Percentiles rank a stretch among this genome's conserved stretches.
These are phyloP conservation scores for Halcyon chelicuti DNA, from an alignment of 2,797 vertebrate species.

Conservation along the genomic window DNA sequence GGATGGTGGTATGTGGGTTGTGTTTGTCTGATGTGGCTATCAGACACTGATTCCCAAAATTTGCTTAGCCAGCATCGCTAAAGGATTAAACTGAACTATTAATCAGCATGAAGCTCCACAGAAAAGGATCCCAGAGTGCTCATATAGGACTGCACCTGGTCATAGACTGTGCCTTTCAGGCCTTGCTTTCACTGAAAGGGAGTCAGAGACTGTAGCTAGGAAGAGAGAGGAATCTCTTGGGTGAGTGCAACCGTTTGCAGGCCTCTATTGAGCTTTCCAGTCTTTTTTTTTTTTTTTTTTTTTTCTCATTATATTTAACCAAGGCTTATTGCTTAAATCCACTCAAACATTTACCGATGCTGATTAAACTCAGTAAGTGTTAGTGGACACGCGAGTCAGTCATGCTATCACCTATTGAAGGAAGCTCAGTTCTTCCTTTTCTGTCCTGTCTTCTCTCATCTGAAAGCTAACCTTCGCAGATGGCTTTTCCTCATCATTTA, in stretches of 20 bases:
- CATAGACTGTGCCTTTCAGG: not conserved
- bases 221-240: not conserved
- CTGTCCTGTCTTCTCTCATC: not conserved
- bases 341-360: not conserved
- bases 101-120: not conserved
- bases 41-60: not conserved
- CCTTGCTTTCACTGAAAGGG: not conserved
- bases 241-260: not conserved
- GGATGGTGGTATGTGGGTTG: accelerated
- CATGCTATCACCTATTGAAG: not conserved
- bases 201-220: not conserved
- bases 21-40: not conserved
- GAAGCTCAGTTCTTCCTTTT: not conserved
- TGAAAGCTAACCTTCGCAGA: not conserved
- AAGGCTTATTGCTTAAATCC: not conserved
- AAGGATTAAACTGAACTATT: not conserved
- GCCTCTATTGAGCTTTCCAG: not conserved
- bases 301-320: not conserved
- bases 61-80: not conserved
- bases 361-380: not conserved
- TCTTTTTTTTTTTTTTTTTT: not conserved
- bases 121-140: not conserved
- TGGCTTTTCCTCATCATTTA: not conserved
- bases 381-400: not conserved
- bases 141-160: not conserved